Evolutionary conservation across 2,797 vertebrate species (phyloP).

Genomic region (Perodicticus potto): DNA sequence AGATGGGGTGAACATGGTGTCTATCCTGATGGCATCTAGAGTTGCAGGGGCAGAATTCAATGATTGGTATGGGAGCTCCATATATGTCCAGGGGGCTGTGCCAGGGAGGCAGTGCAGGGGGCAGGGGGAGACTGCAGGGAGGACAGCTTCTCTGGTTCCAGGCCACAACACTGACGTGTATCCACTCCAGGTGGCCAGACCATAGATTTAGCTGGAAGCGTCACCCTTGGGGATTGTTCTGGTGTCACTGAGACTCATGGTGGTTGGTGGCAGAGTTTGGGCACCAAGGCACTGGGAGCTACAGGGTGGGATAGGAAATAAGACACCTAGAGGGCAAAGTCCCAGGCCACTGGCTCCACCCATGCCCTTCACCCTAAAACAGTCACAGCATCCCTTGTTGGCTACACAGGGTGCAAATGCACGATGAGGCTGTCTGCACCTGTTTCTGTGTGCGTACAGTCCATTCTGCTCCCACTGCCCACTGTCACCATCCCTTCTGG

Average conservation of each 20-base stretch:
- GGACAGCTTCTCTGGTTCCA: background rate
- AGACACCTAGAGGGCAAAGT: background rate
- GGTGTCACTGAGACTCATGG: background rate
- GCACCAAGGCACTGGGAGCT: too few species aligned
- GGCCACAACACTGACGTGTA: background rate
- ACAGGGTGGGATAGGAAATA: fast-evolving
- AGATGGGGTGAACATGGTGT: fast-evolving
- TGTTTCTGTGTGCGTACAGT: background rate
- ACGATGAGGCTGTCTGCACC: background rate
- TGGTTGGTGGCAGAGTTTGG: too few species aligned
- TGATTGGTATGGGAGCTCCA: background rate
- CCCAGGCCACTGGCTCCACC: background rate
- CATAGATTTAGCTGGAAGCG: background rate
- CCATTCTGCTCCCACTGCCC: background rate
- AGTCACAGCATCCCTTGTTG: background rate
- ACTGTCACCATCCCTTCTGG: background rate
- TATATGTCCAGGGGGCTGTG: background rate
- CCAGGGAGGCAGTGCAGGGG: background rate
- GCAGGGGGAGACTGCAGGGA: background rate
- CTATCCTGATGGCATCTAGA: background rate
- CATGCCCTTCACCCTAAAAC: background rate
- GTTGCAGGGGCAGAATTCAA: background rate
- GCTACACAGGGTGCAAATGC: fast-evolving
- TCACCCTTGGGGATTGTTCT: background rate
- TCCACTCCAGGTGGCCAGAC: background rate